Conservation (phyloP, 2,113 vertebrate species). For the Zonotrichia leucophrys region DNA sequence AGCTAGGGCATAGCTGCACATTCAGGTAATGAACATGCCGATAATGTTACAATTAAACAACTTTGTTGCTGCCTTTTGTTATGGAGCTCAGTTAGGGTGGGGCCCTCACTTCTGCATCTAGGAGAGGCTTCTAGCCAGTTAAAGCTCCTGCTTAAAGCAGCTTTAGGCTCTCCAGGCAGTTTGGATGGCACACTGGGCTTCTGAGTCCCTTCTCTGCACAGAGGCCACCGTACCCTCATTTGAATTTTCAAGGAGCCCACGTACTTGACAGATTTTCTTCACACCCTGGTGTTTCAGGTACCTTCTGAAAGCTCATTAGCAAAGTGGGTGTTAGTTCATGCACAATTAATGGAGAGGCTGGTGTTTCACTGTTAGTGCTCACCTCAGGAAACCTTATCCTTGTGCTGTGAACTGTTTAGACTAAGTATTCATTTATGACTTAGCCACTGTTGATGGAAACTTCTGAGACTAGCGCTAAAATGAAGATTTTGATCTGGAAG, state of each 20-base stretch:
- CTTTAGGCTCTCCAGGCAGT: not conserved
- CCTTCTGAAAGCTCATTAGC: not conserved
- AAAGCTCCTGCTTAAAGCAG: not conserved
- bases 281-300: not conserved
- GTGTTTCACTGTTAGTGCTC: not conserved
- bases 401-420: not conserved
- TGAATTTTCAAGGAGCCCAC: not conserved
- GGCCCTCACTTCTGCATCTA: not conserved
- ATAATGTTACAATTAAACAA: not conserved
- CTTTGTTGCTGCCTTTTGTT: not conserved
- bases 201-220: not conserved
- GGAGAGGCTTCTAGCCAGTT: not conserved
- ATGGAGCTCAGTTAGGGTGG: accelerated
- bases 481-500: not conserved
- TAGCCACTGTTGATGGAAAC: not conserved
- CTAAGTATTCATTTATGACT: not conserved
- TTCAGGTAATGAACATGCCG: not conserved
- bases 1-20: not conserved
- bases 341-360: not conserved
- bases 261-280: not conserved
- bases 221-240: not conserved
- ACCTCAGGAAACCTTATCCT: not conserved
- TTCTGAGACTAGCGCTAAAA: not conserved
- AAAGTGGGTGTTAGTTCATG: not conserved
- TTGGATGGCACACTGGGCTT: not conserved